These are phyloP conservation scores for Tonatia bakeri DNA, from an alignment of 2,113 vertebrate species.

Conservation along the genomic window DNA sequence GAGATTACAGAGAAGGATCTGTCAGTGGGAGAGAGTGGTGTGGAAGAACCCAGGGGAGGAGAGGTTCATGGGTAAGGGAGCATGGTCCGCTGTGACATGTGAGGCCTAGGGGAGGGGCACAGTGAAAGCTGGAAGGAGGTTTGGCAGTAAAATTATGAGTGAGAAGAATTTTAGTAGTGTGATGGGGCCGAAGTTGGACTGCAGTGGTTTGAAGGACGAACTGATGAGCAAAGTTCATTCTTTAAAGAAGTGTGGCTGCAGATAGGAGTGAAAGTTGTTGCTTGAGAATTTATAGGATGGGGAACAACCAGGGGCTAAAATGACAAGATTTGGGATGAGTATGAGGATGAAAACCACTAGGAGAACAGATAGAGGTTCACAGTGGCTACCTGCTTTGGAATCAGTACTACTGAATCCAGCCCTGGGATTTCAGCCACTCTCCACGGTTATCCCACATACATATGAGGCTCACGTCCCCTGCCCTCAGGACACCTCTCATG, in stretches of 20 bases:
- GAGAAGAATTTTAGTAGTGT: neutral
- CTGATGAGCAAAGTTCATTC: neutral
- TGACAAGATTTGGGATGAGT: neutral
- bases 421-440: neutral
- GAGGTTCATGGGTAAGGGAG: neutral
- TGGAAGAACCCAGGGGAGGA: neutral
- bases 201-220: neutral
- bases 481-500: neutral
- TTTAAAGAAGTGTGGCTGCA: neutral
- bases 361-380: neutral
- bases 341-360: neutral
- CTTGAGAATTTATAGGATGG: neutral
- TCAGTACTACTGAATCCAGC: neutral
- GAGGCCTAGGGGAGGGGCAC: neutral
- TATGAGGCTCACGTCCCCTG: no score
- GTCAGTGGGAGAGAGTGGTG: neutral
- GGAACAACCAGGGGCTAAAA: neutral
- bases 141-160: neutral
- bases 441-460: fast-evolving
- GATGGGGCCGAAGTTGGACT: no score
- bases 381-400: neutral
- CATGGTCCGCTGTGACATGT: neutral
- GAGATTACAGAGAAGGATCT: neutral
- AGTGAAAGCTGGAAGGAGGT: neutral
- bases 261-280: neutral